phyloP scores from a whole-genome alignment of 92 coral and sea anemone genomes.

The Zoanthus sansibaricus region DNA sequence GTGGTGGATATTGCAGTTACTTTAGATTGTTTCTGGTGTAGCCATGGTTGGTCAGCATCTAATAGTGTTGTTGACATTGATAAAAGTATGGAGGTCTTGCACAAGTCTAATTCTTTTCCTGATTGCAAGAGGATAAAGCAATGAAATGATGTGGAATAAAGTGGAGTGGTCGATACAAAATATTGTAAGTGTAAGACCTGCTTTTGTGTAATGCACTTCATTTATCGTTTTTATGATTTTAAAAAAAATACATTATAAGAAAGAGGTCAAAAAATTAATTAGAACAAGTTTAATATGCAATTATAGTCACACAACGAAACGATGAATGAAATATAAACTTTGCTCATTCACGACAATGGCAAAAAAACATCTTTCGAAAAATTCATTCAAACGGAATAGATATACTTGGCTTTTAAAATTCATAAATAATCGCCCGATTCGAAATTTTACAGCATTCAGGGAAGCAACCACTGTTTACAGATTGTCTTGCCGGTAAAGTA shows the following conservation, averaged over 20 bases:
- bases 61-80: constrained; percentile 37
- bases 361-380: neutral
- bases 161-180: neutral
- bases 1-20: constrained; percentile 15
- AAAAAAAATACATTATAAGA: neutral
- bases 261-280: neutral
- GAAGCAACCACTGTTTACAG: too few relatives aligned
- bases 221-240: neutral
- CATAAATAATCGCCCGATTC: neutral
- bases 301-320: neutral
- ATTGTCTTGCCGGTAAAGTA: too few relatives aligned
- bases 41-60: constrained; percentile 26
- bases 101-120: neutral
- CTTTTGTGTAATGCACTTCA: neutral
- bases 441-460: too few relatives aligned
- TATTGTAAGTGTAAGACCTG: neutral
- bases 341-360: neutral
- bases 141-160: neutral
- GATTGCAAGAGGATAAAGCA: constrained; percentile 21
- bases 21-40: constrained; percentile 26
- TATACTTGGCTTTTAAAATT: neutral
- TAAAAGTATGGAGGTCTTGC: constrained; percentile 31
- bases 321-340: neutral
- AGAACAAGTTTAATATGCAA: neutral
- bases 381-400: neutral